These are phyloP conservation scores for Seladonia tumulorum DNA, from an alignment of 2,888 invertebrate genomes.

Conservation along the genomic window DNA sequence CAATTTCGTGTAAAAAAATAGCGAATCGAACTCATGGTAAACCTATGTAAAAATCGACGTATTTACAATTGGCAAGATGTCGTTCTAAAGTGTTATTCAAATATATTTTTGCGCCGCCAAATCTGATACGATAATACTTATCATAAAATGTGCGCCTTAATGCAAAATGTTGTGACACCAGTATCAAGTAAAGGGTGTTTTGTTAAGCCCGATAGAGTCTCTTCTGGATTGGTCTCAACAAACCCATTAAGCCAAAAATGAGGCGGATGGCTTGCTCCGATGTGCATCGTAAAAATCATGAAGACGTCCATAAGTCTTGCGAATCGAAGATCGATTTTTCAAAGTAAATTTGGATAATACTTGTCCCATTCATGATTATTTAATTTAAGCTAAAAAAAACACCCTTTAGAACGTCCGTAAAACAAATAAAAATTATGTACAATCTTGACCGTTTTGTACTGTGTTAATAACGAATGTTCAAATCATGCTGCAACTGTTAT, in stretches of 20 bases:
- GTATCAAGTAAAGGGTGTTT: neutral
- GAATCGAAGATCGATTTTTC: too few relatives aligned
- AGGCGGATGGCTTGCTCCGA: too few relatives aligned
- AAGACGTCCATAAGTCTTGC: too few relatives aligned
- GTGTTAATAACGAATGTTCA: conserved; percentile 19
- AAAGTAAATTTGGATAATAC: too few relatives aligned
- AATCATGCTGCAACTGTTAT: conserved; percentile 22
- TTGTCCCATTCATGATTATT: too few relatives aligned
- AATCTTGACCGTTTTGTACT: conserved; percentile 34
- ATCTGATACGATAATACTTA: conserved; percentile 1
- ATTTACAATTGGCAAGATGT: conserved; percentile 24
- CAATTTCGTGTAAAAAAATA: conserved; percentile 16
- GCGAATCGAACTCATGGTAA: neutral
- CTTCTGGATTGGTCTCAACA: too few relatives aligned
- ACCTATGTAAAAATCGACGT: conserved; percentile 20
- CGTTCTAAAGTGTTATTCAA: neutral
- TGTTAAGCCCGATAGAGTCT: too few relatives aligned
- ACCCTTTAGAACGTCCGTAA: neutral
- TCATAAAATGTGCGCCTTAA: neutral
- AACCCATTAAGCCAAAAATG: too few relatives aligned
- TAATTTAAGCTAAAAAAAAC: too few relatives aligned
- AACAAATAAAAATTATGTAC: conserved; percentile 24
- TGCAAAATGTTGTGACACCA: neutral
- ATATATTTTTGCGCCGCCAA: neutral
- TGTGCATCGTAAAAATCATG: too few relatives aligned